These are phyloP conservation scores for Murina feae DNA, from an alignment of 2,113 vertebrate species.

Conservation along the genomic window DNA sequence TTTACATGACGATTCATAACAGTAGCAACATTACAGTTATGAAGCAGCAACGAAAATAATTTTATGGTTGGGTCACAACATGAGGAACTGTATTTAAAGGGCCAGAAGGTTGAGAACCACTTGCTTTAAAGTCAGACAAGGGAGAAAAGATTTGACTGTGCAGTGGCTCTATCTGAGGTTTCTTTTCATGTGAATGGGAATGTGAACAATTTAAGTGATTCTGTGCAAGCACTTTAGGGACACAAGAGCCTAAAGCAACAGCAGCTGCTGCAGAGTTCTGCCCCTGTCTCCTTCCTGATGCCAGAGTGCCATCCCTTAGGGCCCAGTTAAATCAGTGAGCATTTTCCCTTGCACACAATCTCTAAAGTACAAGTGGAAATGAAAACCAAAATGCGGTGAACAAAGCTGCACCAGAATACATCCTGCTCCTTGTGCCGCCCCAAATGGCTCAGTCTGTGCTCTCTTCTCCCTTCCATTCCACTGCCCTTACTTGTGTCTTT, in stretches of 20 bases:
- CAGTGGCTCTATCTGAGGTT: not conserved
- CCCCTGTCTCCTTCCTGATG: not conserved
- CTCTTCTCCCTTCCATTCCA: not conserved
- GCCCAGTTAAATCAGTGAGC: not conserved
- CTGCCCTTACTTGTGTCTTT: rapidly evolving
- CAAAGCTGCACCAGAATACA: not conserved
- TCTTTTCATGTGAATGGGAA: not conserved
- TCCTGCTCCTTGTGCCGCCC: not conserved
- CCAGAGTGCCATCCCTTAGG: not conserved
- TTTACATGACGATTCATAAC: too few relatives aligned
- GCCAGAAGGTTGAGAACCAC: too few relatives aligned
- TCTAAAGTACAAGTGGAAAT: rapidly evolving
- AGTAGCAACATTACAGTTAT: too few relatives aligned
- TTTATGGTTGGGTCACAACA: too few relatives aligned
- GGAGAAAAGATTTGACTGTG: not conserved
- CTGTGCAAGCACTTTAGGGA: not conserved
- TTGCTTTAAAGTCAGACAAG: slow-evolving; percentile 2
- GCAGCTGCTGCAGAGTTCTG: not conserved
- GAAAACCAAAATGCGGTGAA: not conserved
- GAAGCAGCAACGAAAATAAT: too few relatives aligned
- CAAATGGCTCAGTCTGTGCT: rapidly evolving
- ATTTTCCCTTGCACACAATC: not conserved
- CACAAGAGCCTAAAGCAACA: not conserved
- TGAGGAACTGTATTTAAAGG: too few relatives aligned
- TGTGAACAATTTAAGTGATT: not conserved